Evolutionary conservation across 2,888 invertebrate species (phyloP).

Genomic region (Laothoe populi): DNA sequence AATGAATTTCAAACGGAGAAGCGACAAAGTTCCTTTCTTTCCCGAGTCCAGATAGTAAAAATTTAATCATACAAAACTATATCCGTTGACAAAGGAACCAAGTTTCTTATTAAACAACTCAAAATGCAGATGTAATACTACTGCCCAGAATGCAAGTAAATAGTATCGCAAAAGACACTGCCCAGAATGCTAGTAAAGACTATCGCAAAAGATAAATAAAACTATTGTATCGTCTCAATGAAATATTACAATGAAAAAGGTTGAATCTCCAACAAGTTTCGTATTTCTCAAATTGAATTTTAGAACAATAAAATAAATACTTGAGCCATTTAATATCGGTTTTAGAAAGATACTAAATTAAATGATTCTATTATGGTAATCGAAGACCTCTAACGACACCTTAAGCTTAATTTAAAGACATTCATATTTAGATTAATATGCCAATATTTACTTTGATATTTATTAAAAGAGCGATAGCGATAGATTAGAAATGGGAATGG

Average conservation of each 20-base stretch:
- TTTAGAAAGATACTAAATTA: not conserved
- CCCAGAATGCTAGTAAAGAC: too few relatives aligned
- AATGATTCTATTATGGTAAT: not conserved
- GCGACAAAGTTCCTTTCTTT: too few relatives aligned
- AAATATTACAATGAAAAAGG: slow-evolving; percentile 19
- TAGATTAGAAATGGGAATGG: too few relatives aligned
- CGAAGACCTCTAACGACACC: not conserved
- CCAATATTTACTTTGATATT: not conserved
- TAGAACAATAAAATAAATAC: not conserved
- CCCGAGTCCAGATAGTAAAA: not conserved
- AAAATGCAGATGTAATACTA: not conserved
- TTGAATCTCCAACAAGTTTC: slow-evolving; percentile 6
- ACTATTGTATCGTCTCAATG: too few relatives aligned
- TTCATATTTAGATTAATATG: not conserved
- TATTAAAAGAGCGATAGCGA: too few relatives aligned
- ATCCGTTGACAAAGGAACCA: not conserved
- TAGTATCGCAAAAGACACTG: slow-evolving; percentile 1
- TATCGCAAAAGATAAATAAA: too few relatives aligned
- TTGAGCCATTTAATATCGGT: not conserved
- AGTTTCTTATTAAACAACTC: slow-evolving; percentile 1
- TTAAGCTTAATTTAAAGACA: not conserved
- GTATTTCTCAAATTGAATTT: too few relatives aligned
- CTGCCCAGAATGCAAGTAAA: not conserved
- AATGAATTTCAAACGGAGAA: too few relatives aligned
- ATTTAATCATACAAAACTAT: not conserved